Evolutionary conservation across 1,140 invertebrate genomes (phyloP), one percentile per base, ranked within the genome.

Genomic region (Drosophila lowei): DNA sequence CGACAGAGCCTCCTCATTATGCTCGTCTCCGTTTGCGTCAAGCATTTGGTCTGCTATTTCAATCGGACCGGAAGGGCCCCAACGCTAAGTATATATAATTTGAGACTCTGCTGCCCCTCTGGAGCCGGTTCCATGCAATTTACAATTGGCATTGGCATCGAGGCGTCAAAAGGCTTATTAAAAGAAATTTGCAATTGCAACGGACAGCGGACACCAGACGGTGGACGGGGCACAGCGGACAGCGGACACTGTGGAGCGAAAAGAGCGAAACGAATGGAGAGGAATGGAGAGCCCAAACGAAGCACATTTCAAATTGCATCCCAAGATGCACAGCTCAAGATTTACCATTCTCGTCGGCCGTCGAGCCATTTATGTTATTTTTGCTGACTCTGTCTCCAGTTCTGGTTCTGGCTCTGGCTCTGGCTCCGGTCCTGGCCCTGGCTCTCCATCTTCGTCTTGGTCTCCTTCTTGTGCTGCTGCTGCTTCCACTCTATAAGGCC

Each of bases 81-180:
- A 49, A 25, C 74, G 46, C 77, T 81, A 81, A 81, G 78, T 81
- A 72, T 81, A 81, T 81, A 83, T 83, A 83, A 83, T 83, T 83
- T 83, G 55, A 71, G 79, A 16, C 42, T 30, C 41, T 41, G 6
- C 34, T 34, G 30, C 25, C 43, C 57, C 34, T 23, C 21, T 25
- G 60, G 13, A 54, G 59, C 68, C 49, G 59, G 72, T 73, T 77
- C 52, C 68, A 34, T 63, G 73, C 74, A 75, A 83, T 80, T 80
- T 76, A 75, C 78, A 80, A 80, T 80, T 80, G 78, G 78, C 74
- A 81, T 72, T 84, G 79, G 79, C 75, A 84, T 76, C 79, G 77
- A 89, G 79, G 84, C 84, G 84, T 89, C 80, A 89, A 89, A 85
- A 85, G 84, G 73, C 84, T 89, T 89, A 89, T 89, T 89, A 89